These are phyloP conservation scores for Beroe forskalii DNA, from an alignment of 37 sponge, comb jelly and placozoan genomes.

Conservation along the genomic window DNA sequence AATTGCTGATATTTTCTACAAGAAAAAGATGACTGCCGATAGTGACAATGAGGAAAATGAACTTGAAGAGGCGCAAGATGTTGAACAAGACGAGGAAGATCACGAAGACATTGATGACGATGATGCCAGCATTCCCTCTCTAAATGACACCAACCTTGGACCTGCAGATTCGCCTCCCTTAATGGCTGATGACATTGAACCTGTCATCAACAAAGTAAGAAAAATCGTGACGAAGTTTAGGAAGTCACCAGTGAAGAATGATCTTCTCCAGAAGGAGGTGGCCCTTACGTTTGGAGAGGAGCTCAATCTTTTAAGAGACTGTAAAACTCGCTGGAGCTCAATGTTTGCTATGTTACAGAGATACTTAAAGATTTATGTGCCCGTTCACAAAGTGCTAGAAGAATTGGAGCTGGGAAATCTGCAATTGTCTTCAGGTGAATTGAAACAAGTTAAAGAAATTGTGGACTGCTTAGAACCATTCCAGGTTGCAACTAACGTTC, in stretches of 20 bases:
- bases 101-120: not conserved
- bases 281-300: not conserved
- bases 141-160: not conserved
- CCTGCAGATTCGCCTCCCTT: not conserved
- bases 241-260: slow-evolving; percentile 5
- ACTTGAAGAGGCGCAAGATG: not conserved
- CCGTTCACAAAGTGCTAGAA: not conserved
- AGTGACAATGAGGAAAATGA: not conserved
- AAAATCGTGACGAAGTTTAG: not conserved
- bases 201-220: slow-evolving; percentile 14
- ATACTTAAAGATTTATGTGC: not conserved
- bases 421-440: not conserved
- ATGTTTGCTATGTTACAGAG: not conserved
- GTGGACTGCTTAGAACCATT: not conserved
- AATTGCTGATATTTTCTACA: not conserved
- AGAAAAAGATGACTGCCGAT: not conserved
- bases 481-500: not conserved
- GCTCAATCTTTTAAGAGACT: not conserved
- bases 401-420: not conserved
- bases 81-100: not conserved
- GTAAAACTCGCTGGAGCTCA: slow-evolving; percentile 36
- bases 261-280: not conserved
- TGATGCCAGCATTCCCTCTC: not conserved
- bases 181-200: not conserved
- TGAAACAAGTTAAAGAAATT: not conserved